phyloP scores from a whole-genome alignment of 37 sponge, comb jelly and placozoan species.

The Mnemiopsis leidyi region DNA sequence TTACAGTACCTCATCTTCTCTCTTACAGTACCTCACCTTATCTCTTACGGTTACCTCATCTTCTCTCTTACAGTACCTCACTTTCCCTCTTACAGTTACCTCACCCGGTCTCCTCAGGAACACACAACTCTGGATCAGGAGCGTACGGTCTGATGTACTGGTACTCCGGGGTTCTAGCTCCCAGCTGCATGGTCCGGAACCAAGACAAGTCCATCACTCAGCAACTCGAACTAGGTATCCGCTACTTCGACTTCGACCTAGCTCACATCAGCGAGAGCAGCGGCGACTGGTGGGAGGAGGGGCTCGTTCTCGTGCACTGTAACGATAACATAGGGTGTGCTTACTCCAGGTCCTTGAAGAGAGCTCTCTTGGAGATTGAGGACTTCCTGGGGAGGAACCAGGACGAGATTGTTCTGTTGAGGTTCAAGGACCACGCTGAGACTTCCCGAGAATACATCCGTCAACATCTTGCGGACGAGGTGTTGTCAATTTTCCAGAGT shows the following conservation, averaged over 20 bases:
- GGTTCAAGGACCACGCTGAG: conserved; percentile 2
- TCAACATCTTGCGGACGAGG: background rate
- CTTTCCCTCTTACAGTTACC: no score
- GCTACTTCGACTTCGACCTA: conserved; percentile 1
- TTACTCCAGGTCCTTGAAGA: background rate
- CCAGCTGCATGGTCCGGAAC: background rate
- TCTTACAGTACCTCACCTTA: no score
- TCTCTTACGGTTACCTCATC: no score
- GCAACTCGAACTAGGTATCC: background rate
- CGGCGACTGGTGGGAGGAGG: conserved; percentile 21
- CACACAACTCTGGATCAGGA: conserved; percentile 17
- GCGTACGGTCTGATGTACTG: background rate
- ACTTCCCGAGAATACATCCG: background rate
- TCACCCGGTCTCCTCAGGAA: no score
- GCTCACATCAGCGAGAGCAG: background rate
- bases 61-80: no score
- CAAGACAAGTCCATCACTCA: conserved; percentile 13
- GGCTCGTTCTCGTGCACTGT: background rate
- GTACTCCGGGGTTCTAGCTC: background rate
- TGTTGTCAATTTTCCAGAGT: background rate
- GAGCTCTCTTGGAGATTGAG: conserved; percentile 11
- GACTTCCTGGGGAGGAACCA: background rate
- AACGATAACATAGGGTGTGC: background rate
- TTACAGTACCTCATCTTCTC: no score
- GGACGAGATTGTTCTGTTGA: background rate